Conservation (phyloP, 2,888 invertebrate species). For the Electrophaes corylata region DNA sequence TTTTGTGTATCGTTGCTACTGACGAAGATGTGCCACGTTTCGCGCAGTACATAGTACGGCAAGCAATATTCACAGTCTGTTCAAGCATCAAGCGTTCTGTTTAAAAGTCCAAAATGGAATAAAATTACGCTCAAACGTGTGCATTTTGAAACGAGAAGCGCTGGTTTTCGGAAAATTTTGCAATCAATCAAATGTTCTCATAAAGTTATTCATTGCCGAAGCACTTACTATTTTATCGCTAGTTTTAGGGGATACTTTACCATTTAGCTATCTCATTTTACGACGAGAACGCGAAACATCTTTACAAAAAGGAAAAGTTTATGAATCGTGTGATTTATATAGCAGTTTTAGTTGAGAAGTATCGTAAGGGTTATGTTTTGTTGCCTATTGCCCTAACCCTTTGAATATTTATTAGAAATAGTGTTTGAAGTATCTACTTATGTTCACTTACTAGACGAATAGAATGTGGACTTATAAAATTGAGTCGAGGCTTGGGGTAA, state of each 20-base stretch:
- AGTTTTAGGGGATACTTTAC: constrained; percentile 75
- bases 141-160: neutral
- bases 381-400: constrained; percentile 7
- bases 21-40: too few species aligned
- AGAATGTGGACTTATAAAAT: too few species aligned
- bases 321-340: constrained; percentile 59
- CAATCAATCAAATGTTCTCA: constrained; percentile 75
- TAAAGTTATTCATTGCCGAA: constrained; percentile 73
- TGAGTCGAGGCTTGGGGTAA: too few species aligned
- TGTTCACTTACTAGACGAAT: neutral
- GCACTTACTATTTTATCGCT: constrained; percentile 73
- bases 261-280: constrained; percentile 77
- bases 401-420: constrained; percentile 21
- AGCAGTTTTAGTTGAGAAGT: constrained; percentile 31
- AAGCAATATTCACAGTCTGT: too few species aligned
- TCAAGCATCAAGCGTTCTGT: too few species aligned
- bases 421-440: neutral
- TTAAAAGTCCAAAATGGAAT: too few species aligned
- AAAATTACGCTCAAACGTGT: neutral
- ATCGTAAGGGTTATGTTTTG: constrained; percentile 31
- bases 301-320: constrained; percentile 63
- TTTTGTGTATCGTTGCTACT: too few species aligned
- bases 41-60: too few species aligned
- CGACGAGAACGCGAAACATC: constrained; percentile 59
- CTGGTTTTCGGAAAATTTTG: constrained; percentile 55